A percentile compares a stretch with the other conserved stretches of the same genome.
Conservation (phyloP, 1,140 invertebrate genomes). For the Camponotus pennsylvanicus region DNA sequence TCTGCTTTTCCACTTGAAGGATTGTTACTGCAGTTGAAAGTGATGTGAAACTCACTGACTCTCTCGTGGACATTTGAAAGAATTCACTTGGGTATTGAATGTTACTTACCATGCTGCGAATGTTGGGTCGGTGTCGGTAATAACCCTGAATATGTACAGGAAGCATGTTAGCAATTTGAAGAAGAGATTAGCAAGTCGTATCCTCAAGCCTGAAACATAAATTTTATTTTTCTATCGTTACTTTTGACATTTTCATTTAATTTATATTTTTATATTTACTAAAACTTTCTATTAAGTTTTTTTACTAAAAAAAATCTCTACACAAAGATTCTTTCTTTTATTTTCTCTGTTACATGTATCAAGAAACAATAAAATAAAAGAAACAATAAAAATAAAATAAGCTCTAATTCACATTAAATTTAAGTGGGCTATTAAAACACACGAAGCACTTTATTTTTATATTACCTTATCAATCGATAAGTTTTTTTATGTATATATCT, state of each 20-base stretch:
- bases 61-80: not conserved
- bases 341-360: not conserved
- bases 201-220: conserved; percentile 94
- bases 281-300: not conserved
- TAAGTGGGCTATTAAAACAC: not conserved
- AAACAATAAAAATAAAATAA: not conserved
- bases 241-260: not conserved
- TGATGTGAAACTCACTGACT: not conserved
- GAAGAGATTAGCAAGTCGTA: conserved; percentile 98
- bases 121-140: conserved; percentile 95
- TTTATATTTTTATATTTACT: not conserved
- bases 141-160: conserved; percentile 97
- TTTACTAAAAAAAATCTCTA: not conserved
- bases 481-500: not conserved
- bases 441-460: not conserved
- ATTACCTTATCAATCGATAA: not conserved
- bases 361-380: not conserved
- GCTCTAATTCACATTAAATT: not conserved
- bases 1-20: conserved; percentile 12
- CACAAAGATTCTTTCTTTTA: not conserved
- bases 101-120: conserved; percentile 94
- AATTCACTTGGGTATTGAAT: not conserved
- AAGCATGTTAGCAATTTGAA: conserved; percentile 98
- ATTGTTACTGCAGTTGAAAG: not conserved
- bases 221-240: conserved; percentile 23